A percentile compares a stretch with the other conserved stretches of the same genome.
Evolutionary conservation across 2,797 vertebrate species (phyloP).

Genomic region (Enteromius viviparus): DNA sequence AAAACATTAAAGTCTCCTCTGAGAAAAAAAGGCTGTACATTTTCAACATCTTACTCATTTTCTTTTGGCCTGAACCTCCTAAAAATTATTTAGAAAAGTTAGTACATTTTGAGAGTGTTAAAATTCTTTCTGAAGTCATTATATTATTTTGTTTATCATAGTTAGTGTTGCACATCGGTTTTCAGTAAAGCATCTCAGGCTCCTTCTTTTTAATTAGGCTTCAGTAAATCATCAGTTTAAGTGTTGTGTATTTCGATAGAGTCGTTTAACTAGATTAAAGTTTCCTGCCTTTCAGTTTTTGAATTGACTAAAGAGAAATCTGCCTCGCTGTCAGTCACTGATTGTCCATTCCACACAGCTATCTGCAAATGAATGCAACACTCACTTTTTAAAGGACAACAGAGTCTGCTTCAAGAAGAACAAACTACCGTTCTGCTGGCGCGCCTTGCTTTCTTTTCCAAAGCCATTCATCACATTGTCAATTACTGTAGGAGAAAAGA

Average conservation of each 20-base stretch:
- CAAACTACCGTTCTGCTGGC: conserved; percentile 31
- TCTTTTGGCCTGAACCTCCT: background rate
- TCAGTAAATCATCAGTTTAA: background rate
- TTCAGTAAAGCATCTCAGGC: background rate
- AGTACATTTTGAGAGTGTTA: background rate
- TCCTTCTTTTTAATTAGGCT: background rate
- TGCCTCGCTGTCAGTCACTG: background rate
- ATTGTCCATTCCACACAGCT: conserved; percentile 18
- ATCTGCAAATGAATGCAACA: conserved; percentile 33
- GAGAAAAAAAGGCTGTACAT: background rate
- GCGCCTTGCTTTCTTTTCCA: conserved; percentile 39
- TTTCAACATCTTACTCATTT: background rate
- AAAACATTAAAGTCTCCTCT: conserved; percentile 2
- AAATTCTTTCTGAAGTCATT: background rate
- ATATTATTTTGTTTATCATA: background rate
- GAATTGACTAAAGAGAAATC: conserved; percentile 2
- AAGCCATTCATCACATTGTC: conserved; percentile 55
- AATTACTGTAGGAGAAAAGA: conserved; percentile 50
- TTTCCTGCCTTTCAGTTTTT: conserved; percentile 5
- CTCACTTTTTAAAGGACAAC: conserved; percentile 42
- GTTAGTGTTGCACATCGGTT: background rate
- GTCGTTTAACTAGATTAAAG: background rate
- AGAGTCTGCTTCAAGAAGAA: conserved; percentile 23
- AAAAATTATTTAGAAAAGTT: background rate
- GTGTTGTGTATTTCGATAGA: background rate